Evolutionary conservation across 2,797 vertebrate genomes (phyloP), one percentile per base, ranked within the genome.

Genomic region (Sebastes paucispinis): DNA sequence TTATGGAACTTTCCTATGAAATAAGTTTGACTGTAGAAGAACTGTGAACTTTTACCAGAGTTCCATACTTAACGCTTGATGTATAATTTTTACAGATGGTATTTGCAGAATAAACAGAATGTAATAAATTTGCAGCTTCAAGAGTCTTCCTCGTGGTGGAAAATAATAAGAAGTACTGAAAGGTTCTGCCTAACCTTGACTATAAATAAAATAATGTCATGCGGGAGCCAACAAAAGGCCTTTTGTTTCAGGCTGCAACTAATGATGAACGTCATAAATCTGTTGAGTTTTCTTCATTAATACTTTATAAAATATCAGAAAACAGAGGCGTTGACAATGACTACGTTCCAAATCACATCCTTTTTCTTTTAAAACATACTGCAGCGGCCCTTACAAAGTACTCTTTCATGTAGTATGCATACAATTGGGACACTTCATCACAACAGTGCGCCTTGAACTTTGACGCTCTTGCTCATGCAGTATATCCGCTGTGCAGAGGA

Each of bases 101-200:
- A 93, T 96, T 96, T 96, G 93, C 94, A 95, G 91, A 96, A 96
- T 96, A 96, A 96, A 96, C 81, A 82, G 87, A 94, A 92, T 90
- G 90, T 91, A 90, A 92, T 85, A 85, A 83, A 87, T 39, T 4
- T 75, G 27, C 47, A 52, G 31, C 24, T 77, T 32, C 10, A 31
- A 55, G 39, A 71, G 58, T 68, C 24, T 20, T 57, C 13, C 54
- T 52, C 14, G 11, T 62, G n/a, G 54, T 68, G 47, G 1, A 55
- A 8, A 34, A 43, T 43, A 34, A 43, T 43, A 25, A 6, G 10
- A 20, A 39, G 10, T 29, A 18, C 20, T 67, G 5, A 5, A 66
- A 55, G 1, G 4, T 25, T 16, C 47, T 54, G 47, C 8, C 20
- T 36, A 27, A 32, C 13, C 25, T n/a, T 16, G 14, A 50, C 5